These are phyloP conservation scores for Cetonia aurata DNA, from an alignment of 2,888 invertebrate genomes.

Conservation along the genomic window DNA sequence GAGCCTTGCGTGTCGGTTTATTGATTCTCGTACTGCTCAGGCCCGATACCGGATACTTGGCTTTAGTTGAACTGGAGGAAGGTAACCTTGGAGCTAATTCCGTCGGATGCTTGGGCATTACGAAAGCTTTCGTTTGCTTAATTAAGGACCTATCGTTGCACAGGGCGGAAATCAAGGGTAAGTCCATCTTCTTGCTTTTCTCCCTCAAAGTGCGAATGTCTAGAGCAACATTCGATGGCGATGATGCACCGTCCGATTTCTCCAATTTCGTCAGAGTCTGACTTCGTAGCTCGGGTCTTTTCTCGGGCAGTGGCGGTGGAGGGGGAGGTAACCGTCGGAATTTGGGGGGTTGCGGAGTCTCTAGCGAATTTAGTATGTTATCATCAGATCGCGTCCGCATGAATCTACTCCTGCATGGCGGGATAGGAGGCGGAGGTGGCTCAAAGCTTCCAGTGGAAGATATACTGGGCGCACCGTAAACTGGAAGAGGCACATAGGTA, in stretches of 20 bases:
- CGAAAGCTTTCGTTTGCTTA: conserved; percentile 90
- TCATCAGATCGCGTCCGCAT: conserved; percentile 84
- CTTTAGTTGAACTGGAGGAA: conserved; percentile 65
- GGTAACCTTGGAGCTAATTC: conserved; percentile 38
- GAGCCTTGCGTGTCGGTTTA: conserved; percentile 71
- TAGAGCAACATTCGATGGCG: conserved; percentile 62
- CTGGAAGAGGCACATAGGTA: conserved; percentile 78
- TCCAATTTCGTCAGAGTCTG: conserved; percentile 22
- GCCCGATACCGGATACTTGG: conserved; percentile 78
- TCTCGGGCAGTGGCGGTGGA: conserved; percentile 67
- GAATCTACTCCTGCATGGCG: conserved; percentile 73
- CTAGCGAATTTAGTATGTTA: conserved; percentile 80
- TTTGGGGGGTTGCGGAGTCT: conserved; percentile 70
- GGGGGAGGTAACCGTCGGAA: conserved; percentile 70
- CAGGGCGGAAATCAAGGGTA: conserved; percentile 92
- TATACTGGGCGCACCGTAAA: conserved; percentile 78
- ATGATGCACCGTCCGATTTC: not conserved
- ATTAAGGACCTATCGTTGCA: conserved; percentile 92
- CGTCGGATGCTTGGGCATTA: conserved; percentile 77
- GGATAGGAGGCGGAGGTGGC: conserved; percentile 75
- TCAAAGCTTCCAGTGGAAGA: conserved; percentile 74
- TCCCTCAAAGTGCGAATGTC: conserved; percentile 89
- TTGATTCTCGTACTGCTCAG: conserved; percentile 72
- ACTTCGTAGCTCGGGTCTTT: conserved; percentile 41
- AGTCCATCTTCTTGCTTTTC: conserved; percentile 89